Evolutionary conservation across 1,140 invertebrate genomes (phyloP).

Genomic region (Probaryconus sp.): DNA sequence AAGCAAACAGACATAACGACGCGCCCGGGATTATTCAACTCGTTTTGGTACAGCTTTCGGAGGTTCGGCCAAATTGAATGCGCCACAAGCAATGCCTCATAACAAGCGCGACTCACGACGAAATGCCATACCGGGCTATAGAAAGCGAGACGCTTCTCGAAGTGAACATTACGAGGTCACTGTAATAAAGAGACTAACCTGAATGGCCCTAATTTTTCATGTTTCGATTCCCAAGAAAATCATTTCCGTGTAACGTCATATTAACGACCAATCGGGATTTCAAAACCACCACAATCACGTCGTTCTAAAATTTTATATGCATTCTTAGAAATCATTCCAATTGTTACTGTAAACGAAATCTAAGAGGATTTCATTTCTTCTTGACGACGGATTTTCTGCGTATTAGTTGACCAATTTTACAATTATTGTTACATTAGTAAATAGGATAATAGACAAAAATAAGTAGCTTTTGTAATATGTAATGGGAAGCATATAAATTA

Average conservation of each 20-base stretch:
- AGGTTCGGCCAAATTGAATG: constrained; percentile 28
- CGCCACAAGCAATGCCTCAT: constrained; percentile 15
- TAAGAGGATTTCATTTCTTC: no score
- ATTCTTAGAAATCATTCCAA: constrained; percentile 22
- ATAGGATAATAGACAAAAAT: no score
- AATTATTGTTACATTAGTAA: no score
- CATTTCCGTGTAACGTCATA: constrained; percentile 26
- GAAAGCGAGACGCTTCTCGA: constrained; percentile 46
- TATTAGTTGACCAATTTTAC: no score
- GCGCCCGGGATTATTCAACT: constrained; percentile 20
- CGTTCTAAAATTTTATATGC: no score
- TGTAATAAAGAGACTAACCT: constrained; percentile 49
- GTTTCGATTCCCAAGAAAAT: constrained; percentile 33
- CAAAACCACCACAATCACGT: constrained; percentile 3
- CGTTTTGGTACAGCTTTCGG: constrained; percentile 32
- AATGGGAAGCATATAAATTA: no score
- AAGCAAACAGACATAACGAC: constrained; percentile 9
- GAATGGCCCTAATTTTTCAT: constrained; percentile 44
- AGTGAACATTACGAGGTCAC: constrained; percentile 41
- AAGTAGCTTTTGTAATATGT: no score
- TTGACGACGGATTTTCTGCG: no score
- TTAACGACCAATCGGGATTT: not conserved
- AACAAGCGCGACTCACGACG: constrained; percentile 11
- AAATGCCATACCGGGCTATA: constrained; percentile 47
- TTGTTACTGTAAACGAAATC: no score